Evolutionary conservation across 2,113 vertebrate genomes (phyloP), one percentile per base, ranked within the genome.

Genomic region (Rhinichthys klamathensis): DNA sequence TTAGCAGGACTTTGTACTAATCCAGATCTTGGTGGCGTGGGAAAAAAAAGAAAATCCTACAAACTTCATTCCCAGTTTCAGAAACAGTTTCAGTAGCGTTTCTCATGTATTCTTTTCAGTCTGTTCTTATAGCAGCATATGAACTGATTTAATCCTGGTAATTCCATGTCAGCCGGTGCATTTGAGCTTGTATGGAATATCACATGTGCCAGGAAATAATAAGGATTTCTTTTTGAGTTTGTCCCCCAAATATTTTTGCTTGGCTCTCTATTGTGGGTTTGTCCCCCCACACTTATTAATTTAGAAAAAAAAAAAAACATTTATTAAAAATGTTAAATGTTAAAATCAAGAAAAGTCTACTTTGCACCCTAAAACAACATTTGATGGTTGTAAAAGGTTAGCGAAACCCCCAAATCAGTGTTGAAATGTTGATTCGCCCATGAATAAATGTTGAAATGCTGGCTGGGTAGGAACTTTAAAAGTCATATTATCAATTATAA

Each of bases 141-240:
- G 60, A 49, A 49, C 78, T 65, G 60, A 49, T 46, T 49, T 65
- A 30, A 65, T 80, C 78, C 38, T 10, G 30, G 30, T 79, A 79
- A 79, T 60, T 79, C 51, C 6, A 4, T 12, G 54, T 77, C 46
- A 56, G 16, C 49, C 0, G 8, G 3, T 56, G 18, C n/a, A 15
- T 41, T 25, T 38, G 35, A 54, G 7, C 46, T 54, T 56, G 46
- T 51, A n/a, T n/a, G 54, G 6, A 56, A 56, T 18, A 51, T 46
- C n/a, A 76, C 25, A 30, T 51, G 49, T 3, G 23, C 38, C 41
- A 46, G 38, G 23, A 25, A 15, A 73, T 73, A 46, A 16, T 73
- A 46, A 46, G 41, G 38, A 73, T 13, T 41, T 44, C 69, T 72
- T 2, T 44, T 73, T 73, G 2, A 10, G 5, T 7, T 73, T 73